Evolutionary conservation across 2,113 vertebrate species (phyloP).

Genomic region (Clarias gariepinus): DNA sequence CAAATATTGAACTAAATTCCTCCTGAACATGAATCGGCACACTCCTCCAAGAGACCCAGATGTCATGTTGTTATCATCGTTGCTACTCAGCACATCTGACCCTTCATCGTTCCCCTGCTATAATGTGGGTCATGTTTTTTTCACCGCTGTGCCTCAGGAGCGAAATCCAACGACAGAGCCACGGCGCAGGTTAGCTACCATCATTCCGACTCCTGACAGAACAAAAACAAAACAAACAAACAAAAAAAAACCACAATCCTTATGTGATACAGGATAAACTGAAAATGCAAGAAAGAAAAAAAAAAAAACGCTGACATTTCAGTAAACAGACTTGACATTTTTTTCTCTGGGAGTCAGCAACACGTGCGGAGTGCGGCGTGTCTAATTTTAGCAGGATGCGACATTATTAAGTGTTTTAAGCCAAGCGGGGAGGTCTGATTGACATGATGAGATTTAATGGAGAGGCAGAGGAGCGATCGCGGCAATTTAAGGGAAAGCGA

Average conservation of each 20-base stretch:
- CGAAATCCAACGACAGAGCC: not conserved
- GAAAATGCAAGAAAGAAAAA: not conserved
- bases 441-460: slow-evolving; percentile 34
- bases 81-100: not conserved
- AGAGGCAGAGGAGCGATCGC: slow-evolving; percentile 14
- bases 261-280: too few relatives aligned
- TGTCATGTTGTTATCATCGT: slow-evolving; percentile 10
- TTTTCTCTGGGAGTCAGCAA: not conserved
- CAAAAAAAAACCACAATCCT: not conserved
- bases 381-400: not conserved
- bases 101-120: not conserved
- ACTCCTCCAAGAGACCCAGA: not conserved
- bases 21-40: not conserved
- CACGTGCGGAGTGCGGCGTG: not conserved
- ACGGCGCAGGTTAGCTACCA: not conserved
- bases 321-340: slow-evolving; percentile 27
- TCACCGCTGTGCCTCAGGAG: not conserved
- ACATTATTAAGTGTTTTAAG: slow-evolving; percentile 8
- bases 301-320: slow-evolving; percentile 6
- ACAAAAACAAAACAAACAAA: slow-evolving; percentile 14
- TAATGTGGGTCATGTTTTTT: not conserved
- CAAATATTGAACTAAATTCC: not conserved
- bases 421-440: not conserved
- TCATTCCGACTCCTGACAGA: slow-evolving; percentile 13
- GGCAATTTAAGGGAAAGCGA: not conserved